Base-by-base conservation (phyloP, 2,113 vertebrate genomes). In the Pristiophorus japonicus region DNA sequence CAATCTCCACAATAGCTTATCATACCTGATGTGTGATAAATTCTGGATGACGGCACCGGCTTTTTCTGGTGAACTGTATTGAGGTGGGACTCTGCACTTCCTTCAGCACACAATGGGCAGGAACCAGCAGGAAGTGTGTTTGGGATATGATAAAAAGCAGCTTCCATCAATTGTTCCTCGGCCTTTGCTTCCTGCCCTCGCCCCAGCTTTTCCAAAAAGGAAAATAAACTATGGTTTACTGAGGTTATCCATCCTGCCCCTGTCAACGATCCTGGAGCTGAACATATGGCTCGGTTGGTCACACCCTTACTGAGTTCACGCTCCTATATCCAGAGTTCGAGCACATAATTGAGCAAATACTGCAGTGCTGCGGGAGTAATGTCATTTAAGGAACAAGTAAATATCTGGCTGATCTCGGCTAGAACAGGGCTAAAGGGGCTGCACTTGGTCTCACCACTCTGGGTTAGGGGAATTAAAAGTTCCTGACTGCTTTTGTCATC, bases 161-260 rank as follows among this genome's bases (percentile, higher is more conserved):
- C 34, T 92, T 92, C 88, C 88, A 92, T 16, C 88, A 92, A 92
- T 92, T 92, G 88, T 92, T 63, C n/a, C 34, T 38, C 34, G n/a
- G 12, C 34, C 34, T 38, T 63, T 16, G 12, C 59, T 92, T 92
- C 55, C 59, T 63, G 55, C n/a, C 34, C 59, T 92, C 88, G 30
- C 88, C 88, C 88, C 11, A 18, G 59, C n/a, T 20, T 92, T 92
- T 34, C 59, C 34, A 18, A 63, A 92, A 92, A 92, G 59, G 38
- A 92, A 63, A 63, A 38, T 92, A 92, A 92, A 63, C 59, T 38
- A 63, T 38, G 59, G 59, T 20, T 92, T 92, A 5, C 16, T 22
- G 18, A 92, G 16, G 14, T 38, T 63, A 92, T 34, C 59, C 34
- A 38, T 20, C 59, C 55, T 38, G 34, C 75, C 75, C 4, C 3